Base-by-base conservation (phyloP, 2,113 vertebrate genomes). In the Natator depressus region DNA sequence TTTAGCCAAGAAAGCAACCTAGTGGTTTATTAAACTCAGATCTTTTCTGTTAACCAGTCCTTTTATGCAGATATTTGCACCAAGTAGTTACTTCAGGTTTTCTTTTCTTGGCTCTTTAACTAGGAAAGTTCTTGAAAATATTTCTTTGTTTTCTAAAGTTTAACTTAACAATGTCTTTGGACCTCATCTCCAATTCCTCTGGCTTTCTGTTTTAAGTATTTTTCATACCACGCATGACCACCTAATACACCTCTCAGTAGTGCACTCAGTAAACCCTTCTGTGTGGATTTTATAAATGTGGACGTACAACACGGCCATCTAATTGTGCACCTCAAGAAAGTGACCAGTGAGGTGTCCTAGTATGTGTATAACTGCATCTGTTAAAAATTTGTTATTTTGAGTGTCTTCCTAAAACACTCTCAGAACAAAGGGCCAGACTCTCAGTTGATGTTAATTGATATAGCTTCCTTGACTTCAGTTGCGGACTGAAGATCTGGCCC, bases 81-180 rank as follows among this genome's bases (percentile, higher is more conserved):
- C 2, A 11, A 59, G 55, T 87, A 79, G 53, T 93, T 87, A 79
- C 83, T 95, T 95, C 75, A 90, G 54, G 47, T 47, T 87, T 75
- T 90, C 81, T 92, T 89, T 91, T 82, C n/a, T 90, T 94, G 84
- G 85, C 89, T 95, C 35, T 95, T 96, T 84, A 82, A 10, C 46
- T 94, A 47, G 88, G 96, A 97, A 91, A 94, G 91, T 90, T 97
- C 96, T 97, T 97, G 88, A 98, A 97, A 94, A 90, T 92, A 50
- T 95, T 94, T 93, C 86, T 90, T 95, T 89, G 79, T 88, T 84
- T 93, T 89, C 62, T 93, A 5, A 38, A 42, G 87, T 91, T 94
- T 87, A 89, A 89, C 85, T 86, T 84, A 86, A 65, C 87, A 87
- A 42, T 85, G 35, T 31, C 89, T 96, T 96, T 96, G 95, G 94